These are phyloP conservation scores for Cephalopterus ornatus DNA, from an alignment of 2,113 vertebrate genomes.

Conservation along the genomic window DNA sequence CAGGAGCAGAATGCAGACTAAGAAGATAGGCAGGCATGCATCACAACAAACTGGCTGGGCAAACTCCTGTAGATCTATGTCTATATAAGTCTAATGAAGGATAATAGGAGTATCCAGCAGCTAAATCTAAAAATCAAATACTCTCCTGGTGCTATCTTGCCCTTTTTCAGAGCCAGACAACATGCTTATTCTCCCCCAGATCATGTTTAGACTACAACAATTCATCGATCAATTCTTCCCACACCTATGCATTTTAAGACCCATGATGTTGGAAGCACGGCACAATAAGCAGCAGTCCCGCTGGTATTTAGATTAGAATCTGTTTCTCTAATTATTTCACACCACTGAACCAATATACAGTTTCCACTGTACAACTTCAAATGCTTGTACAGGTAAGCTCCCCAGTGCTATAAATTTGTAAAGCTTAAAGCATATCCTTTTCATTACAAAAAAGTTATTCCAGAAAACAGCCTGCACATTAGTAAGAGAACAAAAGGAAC, in stretches of 20 bases:
- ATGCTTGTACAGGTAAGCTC: not conserved
- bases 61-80: not conserved
- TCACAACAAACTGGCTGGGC: not conserved
- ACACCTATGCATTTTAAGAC: not conserved
- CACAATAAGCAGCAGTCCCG: not conserved
- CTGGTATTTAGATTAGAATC: not conserved
- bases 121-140: slow-evolving; percentile 40
- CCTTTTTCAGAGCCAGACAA: slow-evolving; percentile 70
- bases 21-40: not conserved
- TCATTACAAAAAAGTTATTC: not conserved
- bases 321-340: slow-evolving; percentile 9
- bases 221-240: slow-evolving; percentile 50
- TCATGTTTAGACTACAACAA: slow-evolving; percentile 67
- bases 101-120: not conserved
- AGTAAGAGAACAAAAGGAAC: not conserved
- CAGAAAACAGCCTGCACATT: not conserved
- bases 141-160: slow-evolving; percentile 53
- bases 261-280: not conserved
- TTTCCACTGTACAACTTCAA: not conserved
- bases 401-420: not conserved
- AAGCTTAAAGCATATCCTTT: not conserved
- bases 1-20: not conserved
- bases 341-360: not conserved
- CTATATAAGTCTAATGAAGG: not conserved
- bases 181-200: slow-evolving; percentile 37